Evolutionary conservation across 2,797 vertebrate genomes (phyloP), one percentile per base, ranked within the genome.

Genomic region (Malurus leucopterus): DNA sequence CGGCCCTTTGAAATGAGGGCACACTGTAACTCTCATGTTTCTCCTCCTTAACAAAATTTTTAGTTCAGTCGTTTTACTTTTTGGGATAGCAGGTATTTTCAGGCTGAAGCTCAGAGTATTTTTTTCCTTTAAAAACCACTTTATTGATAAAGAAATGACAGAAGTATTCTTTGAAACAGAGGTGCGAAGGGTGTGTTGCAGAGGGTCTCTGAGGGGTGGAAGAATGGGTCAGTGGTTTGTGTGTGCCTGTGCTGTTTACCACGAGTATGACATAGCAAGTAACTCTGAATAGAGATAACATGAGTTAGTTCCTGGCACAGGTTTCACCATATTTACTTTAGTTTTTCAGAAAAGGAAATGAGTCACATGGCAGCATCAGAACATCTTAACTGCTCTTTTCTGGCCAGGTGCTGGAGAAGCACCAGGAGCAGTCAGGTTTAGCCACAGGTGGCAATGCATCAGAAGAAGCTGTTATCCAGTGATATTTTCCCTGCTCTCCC

Each of bases 201-300:
- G 49, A 76, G 62, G 26, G 8, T 57, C 68, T 76, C 68, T 43
- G 34, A 44, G 0, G 0, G 5, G 6, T 72, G 32, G 9, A 68
- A 54, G 18, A 34, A 23, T 9, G 0, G n/a, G 46, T 15, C 34
- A 26, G 18, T 53, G 5, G 2, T 63, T 64, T 1, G 0, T 5
- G 13, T 64, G 38, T 9, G 21, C 26, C 44, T 36, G 47, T 62
- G 53, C 30, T 20, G 6, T 63, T 87, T 59, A 27, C 26, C 8
- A 3, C 1, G 5, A 50, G 16, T 34, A 36, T 8, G 4, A 69
- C 47, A 16, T 1, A 55, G 44, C 47, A 65, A 72, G 30, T 69
- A 67, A 61, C 23, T 76, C 11, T 32, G 50, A 67, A 15, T 3
- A 69, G 32, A 69, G 70, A 1, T 59, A 75, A 55, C 23, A n/a